Conservation (phyloP, 2,113 vertebrate genomes). For the Nestor notabilis region DNA sequence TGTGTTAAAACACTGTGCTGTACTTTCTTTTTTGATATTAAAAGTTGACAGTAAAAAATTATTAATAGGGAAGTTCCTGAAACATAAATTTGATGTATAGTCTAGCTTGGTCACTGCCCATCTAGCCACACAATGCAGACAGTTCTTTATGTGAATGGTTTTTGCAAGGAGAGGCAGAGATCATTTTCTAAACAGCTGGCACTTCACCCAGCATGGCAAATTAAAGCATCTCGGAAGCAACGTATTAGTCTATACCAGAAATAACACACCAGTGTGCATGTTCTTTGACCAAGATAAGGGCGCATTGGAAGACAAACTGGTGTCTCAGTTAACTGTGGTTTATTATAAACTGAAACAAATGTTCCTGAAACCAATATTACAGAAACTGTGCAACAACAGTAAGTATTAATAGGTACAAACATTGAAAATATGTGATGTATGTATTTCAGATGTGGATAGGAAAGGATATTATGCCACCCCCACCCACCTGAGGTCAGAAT, state of each 20-base stretch:
- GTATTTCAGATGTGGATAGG: not conserved
- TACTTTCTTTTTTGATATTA: constrained; percentile 45
- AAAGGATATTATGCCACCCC: not conserved
- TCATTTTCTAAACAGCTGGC: not conserved
- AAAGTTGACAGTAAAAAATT: constrained; percentile 41
- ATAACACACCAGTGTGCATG: not conserved
- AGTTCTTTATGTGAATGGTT: not conserved
- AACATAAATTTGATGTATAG: constrained; percentile 33
- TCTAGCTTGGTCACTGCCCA: not conserved
- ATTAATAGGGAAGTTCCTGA: constrained; percentile 30
- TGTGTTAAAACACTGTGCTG: not conserved
- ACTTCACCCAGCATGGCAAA: not conserved
- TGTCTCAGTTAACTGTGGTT: not conserved
- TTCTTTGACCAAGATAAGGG: not conserved
- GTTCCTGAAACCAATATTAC: not conserved
- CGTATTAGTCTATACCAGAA: not conserved
- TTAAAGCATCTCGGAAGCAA: not conserved
- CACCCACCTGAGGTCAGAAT: not conserved
- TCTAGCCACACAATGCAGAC: not conserved
- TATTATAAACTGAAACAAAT: not conserved
- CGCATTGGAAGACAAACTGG: not conserved
- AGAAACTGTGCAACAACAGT: not conserved
- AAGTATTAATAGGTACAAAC: not conserved
- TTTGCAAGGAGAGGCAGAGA: not conserved
- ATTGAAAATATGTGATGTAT: not conserved